phyloP scores from a whole-genome alignment of 1,140 invertebrate species.

The Chelonus insularis region DNA sequence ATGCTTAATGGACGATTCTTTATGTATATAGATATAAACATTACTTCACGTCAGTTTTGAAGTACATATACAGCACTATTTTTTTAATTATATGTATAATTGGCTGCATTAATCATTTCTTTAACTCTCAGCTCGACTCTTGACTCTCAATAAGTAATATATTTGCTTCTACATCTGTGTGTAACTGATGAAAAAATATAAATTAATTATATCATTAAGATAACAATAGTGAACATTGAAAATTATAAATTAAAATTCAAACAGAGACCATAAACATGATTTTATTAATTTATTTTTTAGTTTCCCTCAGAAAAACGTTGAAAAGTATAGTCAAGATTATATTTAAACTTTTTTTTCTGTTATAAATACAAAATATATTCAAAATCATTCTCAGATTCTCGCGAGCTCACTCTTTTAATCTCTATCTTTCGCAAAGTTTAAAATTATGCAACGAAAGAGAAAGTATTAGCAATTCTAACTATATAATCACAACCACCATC shows the following conservation, averaged over 20 bases:
- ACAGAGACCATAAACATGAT: neutral
- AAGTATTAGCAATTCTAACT: constrained; percentile 24
- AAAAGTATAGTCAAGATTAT: neutral
- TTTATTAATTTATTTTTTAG: neutral
- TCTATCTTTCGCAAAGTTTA: constrained; percentile 12
- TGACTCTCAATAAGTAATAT: neutral
- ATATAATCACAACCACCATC: constrained; percentile 28
- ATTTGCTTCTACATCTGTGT: too few species aligned
- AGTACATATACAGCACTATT: constrained; percentile 14
- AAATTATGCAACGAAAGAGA: constrained; percentile 18
- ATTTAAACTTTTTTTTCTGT: neutral
- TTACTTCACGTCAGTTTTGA: neutral
- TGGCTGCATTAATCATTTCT: too few species aligned
- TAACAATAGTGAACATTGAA: too few species aligned
- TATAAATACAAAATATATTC: neutral
- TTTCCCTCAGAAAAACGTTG: neutral
- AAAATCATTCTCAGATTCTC: neutral
- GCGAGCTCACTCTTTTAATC: neutral
- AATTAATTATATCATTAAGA: too few species aligned
- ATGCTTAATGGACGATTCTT: constrained; percentile 9
- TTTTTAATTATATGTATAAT: too few species aligned
- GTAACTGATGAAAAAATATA: too few species aligned
- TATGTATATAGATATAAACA: constrained; percentile 13
- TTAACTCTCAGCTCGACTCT: neutral
- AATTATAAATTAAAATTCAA: neutral